Base-by-base conservation (phyloP, 2,113 vertebrate genomes). In the Rhea americana region DNA sequence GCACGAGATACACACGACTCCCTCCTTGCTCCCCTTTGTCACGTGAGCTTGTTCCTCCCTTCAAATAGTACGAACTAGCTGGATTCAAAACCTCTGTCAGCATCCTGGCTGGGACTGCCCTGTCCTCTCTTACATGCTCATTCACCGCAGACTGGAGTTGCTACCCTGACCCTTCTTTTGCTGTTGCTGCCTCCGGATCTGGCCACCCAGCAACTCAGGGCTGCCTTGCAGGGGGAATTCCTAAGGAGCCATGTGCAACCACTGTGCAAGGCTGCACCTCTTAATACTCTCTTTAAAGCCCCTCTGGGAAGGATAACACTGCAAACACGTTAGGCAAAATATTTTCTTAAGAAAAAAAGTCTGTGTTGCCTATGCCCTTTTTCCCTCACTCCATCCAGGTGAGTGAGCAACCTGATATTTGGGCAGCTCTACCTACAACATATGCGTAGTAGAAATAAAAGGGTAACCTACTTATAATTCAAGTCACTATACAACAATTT, bases 91-190 rank as follows among this genome's bases (percentile, higher is more conserved):
- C 37, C 47, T 21, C 30, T 39, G 18, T 5, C 58, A 10, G 32
- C 11, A 1, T 11, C 63, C 1, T 0, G 7, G 13, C 58, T 28
- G 53, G 4, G 35, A 17, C 53, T 80, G n/a, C 75, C 11, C 2
- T 0, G 2, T 18, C 16, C 26, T 1, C 3, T 0, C 13, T 73
- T 13, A 30, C 39, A 39, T 19, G 28, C 2, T 7, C 10, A 2
- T 8, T 25, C 25, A 3, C 11, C 19, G 10, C 21, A 21, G 32
- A 14, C 50, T 80, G 72, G 16, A 16, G 35, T 1, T 74, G 32
- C 48, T 43, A 5, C 13, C 24, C 53, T 35, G 2, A 4, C 14
- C 24, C n/a, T 25, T 45, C 35, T 18, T 85, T 30, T 43, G 24
- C 4, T 45, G 11, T 47, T 47, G 45, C 45, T 47, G 45, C 50